Conservation (phyloP, 1,140 invertebrate species). For the Pentalonia nigronervosa region DNA sequence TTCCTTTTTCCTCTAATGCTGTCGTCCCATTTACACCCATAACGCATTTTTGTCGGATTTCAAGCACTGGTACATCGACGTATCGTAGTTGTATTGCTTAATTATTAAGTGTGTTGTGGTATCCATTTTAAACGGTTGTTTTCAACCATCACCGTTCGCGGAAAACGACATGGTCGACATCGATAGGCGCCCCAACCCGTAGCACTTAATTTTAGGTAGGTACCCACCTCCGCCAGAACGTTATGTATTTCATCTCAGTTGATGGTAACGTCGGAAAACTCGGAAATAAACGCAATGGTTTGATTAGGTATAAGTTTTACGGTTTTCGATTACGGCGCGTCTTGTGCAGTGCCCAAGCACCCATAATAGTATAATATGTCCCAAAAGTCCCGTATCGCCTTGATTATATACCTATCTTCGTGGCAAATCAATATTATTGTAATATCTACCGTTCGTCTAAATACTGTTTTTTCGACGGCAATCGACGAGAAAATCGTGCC, state of each 20-base stretch:
- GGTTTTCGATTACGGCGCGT: neutral
- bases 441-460: neutral
- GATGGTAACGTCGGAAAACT: neutral
- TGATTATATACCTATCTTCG: neutral
- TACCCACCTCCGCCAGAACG: neutral
- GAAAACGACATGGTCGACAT: neutral
- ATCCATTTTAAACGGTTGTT: neutral
- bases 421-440: neutral
- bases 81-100: neutral
- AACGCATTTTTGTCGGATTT: neutral
- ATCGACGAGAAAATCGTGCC: too few species aligned
- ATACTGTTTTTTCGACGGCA: neutral
- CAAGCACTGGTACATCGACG: neutral
- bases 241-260: neutral
- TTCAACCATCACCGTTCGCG: neutral
- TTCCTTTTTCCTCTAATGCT: neutral
- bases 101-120: too few species aligned
- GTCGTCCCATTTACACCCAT: too few species aligned
- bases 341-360: neutral
- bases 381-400: neutral
- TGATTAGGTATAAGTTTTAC: neutral
- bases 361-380: neutral
- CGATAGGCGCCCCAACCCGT: too few species aligned
- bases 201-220: neutral
- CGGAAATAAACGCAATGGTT: neutral